Base-by-base conservation (phyloP, 2,797 vertebrate genomes). In the Sebastes hopkinsi region DNA sequence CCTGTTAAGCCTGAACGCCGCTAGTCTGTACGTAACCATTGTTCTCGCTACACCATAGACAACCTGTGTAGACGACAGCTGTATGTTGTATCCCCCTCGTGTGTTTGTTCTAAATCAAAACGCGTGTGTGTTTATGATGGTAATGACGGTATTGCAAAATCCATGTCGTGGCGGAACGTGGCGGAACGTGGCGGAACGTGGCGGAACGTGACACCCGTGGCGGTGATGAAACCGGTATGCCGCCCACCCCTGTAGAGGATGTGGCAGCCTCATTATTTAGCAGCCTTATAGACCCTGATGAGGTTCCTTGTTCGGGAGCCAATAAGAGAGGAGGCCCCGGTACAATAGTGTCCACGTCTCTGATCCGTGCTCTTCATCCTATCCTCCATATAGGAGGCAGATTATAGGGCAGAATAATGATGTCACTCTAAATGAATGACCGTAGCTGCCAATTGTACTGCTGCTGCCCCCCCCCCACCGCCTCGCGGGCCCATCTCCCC, bases 401-500 rank as follows among this genome's bases (percentile, higher is more conserved):
- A 93, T 93, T 89, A 85, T 66, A 82, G 78, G 78, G 67, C 83
- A 67, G 81, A 80, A 89, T 93, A 92, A 93, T 92, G 89, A 91
- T 85, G 82, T 89, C 88, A 82, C 50, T 87, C 84, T 70, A 70
- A 92, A 92, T 91, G 88, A 93, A 90, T 80, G 84, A 82, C 84
- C 46, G 4, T 23, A 75, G 77, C 82, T 88, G 83, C 82, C 80
- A 88, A 69, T 84, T 84, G 88, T 66, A 34, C 67, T 4, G 32
- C 61, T 62, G 67, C 87, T 6, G 12, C 38, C 13, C 36, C 38
- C 36, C 38, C 16, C 7, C 46, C 68, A 4, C 60, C 30, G 9
- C 12, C 73, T 85, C 16, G 56, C 52, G 1, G 87, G 72, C 80
- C 81, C 22, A 30, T 84, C 86, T 86, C 58, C 54, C 72, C 67